Base-by-base conservation (phyloP, 2,113 vertebrate species). In the Odobenus rosmarus region DNA sequence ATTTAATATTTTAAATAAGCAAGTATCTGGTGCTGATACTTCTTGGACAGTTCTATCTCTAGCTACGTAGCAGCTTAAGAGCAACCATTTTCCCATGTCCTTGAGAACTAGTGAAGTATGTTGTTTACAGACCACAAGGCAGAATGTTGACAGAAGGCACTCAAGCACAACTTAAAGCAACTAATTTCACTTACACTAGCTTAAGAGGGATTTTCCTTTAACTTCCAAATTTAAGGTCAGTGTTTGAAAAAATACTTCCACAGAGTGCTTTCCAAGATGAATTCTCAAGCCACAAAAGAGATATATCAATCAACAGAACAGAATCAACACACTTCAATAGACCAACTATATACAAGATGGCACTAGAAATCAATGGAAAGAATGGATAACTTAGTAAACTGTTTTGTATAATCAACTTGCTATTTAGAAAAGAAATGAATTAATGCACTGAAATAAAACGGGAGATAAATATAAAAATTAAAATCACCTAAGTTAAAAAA, bases 361-460 rank as follows among this genome's bases (percentile, higher is more conserved):
- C 72, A 90, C 42, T 46, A 86, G n/a, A 81, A 55, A 55, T 57
- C 74, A 72, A 33, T 18, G 9, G 71, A 81, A 92, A 83, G 51
- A 88, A 64, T 24, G 33, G 49, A 76, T 76, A 83, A 89, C 33
- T 93, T 33, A 31, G 77, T 33, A 39, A 84, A 77, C 76, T 88
- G 14, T 92, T 92, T 31, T 93, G 5, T 5, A 76, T 36, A 83
- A 77, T 7, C 74, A 71, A 61, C 31, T 84, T 93, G 33, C 49
- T 28, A 90, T 61, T 89, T 77, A 92, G 39, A 77, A 88, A 96
- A 91, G 74, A 53, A 79, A 53, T 53, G 18, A 92, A 92, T 92
- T 16, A 13, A 57, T 39, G 28, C 7, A 95, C 9, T 9, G 71
- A 95, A 92, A 79, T 92, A 53, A 92, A 79, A 88, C 3, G 24